A percentile compares a stretch with the other conserved stretches of the same genome.
Evolutionary conservation across 2,888 invertebrate genomes (phyloP).

Genomic region (Lepidocyrtinus sp.): DNA sequence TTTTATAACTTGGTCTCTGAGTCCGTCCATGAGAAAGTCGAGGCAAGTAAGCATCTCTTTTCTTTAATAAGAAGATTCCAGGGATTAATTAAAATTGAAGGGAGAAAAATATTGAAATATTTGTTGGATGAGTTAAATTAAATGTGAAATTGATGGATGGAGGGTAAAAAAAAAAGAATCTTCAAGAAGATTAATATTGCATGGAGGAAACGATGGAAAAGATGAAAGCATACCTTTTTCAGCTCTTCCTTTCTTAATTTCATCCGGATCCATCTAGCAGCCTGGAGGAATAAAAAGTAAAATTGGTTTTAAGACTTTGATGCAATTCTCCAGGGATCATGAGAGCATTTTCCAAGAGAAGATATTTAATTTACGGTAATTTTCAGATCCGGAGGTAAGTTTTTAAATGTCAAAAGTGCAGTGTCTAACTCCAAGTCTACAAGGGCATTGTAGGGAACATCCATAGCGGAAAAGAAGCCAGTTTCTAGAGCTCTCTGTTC

Average conservation of each 20-base stretch:
- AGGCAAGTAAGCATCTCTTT: conserved; percentile 64
- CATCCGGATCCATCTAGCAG: conserved; percentile 57
- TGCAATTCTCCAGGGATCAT: not conserved
- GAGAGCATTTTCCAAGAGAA: not conserved
- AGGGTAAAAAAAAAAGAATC: not conserved
- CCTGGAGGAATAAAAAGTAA: conserved; percentile 35
- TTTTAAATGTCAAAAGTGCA: conserved; percentile 61
- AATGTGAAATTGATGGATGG: not conserved
- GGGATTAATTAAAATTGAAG: too few relatives aligned
- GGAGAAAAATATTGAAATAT: not conserved
- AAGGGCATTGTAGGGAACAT: conserved; percentile 43
- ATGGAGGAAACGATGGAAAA: too few relatives aligned
- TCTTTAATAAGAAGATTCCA: conserved; percentile 42
- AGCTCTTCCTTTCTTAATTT: conserved; percentile 55
- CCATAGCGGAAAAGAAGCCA: conserved; percentile 58
- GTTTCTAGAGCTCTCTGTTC: conserved; percentile 39
- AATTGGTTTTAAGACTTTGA: not conserved
- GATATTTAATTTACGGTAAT: conserved; percentile 55
- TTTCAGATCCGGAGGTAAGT: conserved; percentile 64
- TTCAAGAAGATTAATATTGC: too few relatives aligned
- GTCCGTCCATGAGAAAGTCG: conserved; percentile 50
- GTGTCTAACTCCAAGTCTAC: conserved; percentile 60
- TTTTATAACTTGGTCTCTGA: conserved; percentile 53
- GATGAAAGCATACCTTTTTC: conserved; percentile 48
- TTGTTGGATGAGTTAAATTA: not conserved